Percentiles rank a stretch among this genome's conserved stretches.
Conservation (phyloP, 1,140 invertebrate species). For the Plodia interpunctella region DNA sequence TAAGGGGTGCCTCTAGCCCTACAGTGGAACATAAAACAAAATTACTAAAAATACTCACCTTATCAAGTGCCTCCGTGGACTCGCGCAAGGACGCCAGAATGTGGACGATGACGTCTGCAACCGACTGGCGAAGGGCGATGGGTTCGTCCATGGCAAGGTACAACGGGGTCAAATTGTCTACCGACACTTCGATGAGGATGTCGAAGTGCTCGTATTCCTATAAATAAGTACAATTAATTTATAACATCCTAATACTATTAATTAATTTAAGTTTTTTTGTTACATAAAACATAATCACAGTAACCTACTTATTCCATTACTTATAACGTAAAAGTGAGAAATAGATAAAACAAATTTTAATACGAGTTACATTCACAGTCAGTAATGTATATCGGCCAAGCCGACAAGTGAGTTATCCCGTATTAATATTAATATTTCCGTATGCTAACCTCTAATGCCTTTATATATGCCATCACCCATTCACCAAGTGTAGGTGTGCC, state of each 20-base stretch:
- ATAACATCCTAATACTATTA: no score
- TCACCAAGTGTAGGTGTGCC: conserved; percentile 46
- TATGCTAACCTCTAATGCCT: conserved; percentile 50
- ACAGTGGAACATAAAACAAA: no score
- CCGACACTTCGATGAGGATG: conserved; percentile 52
- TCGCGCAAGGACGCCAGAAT: conserved; percentile 49
- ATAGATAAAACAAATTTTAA: no score
- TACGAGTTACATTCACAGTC: no score
- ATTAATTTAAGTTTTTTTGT: no score
- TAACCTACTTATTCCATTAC: no score
- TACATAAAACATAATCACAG: no score
- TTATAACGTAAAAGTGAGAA: no score
- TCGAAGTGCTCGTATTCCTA: conserved; percentile 56
- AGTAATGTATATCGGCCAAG: background rate
- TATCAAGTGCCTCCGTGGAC: conserved; percentile 49
- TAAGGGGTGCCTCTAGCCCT: no score
- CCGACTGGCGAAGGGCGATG: conserved; percentile 31
- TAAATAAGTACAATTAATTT: conserved; percentile 2
- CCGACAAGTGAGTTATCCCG: no score
- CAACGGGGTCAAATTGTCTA: conserved; percentile 46
- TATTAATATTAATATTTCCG: no score
- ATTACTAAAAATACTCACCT: conserved; percentile 39
- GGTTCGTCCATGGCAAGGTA: conserved; percentile 41
- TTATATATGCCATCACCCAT: conserved; percentile 56
- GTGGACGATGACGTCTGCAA: conserved; percentile 53